Percentiles rank a stretch among this genome's conserved stretches.
These are phyloP conservation scores for Candidula unifasciata DNA, from an alignment of 2,888 invertebrate species.

Conservation along the genomic window DNA sequence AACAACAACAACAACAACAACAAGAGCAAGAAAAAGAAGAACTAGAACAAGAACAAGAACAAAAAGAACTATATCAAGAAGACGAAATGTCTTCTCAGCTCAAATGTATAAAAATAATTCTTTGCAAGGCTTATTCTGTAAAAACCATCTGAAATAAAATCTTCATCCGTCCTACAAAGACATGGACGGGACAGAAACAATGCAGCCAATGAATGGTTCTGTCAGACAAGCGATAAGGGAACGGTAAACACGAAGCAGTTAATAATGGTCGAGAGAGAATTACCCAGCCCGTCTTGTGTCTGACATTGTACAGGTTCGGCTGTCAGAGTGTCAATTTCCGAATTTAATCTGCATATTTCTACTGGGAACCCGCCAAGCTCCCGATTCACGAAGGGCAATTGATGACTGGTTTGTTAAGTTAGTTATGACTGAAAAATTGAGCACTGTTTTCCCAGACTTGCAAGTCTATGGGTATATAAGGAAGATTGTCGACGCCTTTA, in stretches of 20 bases:
- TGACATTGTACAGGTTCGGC: background rate
- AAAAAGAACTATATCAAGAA: background rate
- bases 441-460: too few species aligned
- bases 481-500: too few species aligned
- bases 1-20: background rate
- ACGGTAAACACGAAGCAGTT: background rate
- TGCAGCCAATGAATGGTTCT: background rate
- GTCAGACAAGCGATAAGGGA: background rate
- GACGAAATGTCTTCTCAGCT: too few species aligned
- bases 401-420: too few species aligned
- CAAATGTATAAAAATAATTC: too few species aligned
- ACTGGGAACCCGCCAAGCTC: background rate
- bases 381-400: background rate
- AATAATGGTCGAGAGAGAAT: background rate
- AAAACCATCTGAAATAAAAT: background rate
- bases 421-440: too few species aligned
- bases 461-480: too few species aligned
- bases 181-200: background rate
- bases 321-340: slow-evolving; percentile 10
- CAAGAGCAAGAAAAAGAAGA: too few species aligned
- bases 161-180: background rate
- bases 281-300: background rate
- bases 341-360: slow-evolving; percentile 13
- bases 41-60: background rate
- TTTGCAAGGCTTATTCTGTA: too few species aligned